A percentile compares a stretch with the other conserved stretches of the same genome.
Conservation (phyloP, 2,797 vertebrate genomes). For the Pseudocheirus occidentalis region DNA sequence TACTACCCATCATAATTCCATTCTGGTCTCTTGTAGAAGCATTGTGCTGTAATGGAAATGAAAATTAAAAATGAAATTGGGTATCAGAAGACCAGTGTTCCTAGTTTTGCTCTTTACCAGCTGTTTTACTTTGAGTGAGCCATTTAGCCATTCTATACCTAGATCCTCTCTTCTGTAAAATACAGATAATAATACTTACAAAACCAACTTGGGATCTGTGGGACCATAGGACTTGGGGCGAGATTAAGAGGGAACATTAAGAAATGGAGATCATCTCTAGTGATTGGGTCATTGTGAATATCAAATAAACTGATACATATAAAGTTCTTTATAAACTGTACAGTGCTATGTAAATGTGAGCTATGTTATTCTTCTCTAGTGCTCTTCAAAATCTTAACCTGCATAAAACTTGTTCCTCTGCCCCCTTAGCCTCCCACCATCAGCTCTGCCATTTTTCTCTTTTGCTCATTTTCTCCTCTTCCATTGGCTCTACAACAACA, state of each 20-base stretch:
- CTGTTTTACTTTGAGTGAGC: not conserved
- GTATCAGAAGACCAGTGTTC: not conserved
- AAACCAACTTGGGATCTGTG: not conserved
- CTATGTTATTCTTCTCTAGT: not conserved
- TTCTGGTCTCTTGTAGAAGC: not conserved
- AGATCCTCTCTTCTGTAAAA: not conserved
- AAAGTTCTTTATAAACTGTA: not conserved
- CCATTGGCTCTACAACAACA: slow-evolving; percentile 50
- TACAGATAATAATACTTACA: not conserved
- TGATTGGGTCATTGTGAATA: not conserved
- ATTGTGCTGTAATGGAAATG: not conserved
- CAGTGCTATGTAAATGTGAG: not conserved
- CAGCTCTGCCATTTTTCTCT: slow-evolving; percentile 5
- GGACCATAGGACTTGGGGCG: not conserved
- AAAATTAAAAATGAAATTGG: not conserved
- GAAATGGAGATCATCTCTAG: not conserved
- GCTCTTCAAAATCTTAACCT: not conserved
- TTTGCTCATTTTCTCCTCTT: slow-evolving; percentile 20
- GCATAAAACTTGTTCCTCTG: not conserved
- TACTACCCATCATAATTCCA: not conserved
- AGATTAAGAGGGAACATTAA: not conserved
- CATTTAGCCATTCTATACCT: not conserved
- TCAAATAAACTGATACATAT: not conserved
- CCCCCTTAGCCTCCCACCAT: fast-evolving
- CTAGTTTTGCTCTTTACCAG: not conserved